A percentile compares a stretch with the other conserved stretches of the same genome.
These are phyloP conservation scores for Uria lomvia DNA, from an alignment of 2,113 vertebrate genomes.

Conservation along the genomic window DNA sequence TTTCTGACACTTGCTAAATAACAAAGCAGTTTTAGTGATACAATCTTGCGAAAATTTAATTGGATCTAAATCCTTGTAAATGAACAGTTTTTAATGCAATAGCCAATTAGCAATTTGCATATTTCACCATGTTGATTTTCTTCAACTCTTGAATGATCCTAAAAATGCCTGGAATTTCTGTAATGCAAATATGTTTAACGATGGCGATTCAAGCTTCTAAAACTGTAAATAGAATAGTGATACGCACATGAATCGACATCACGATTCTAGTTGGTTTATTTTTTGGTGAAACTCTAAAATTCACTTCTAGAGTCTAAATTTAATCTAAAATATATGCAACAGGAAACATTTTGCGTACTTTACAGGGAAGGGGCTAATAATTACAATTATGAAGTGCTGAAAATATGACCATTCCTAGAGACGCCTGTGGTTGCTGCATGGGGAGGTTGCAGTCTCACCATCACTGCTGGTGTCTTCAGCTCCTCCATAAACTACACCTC, in stretches of 20 bases:
- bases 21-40: slow-evolving; percentile 26
- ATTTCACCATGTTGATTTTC: slow-evolving; percentile 21
- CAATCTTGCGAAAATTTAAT: slow-evolving; percentile 59
- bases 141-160: neutral
- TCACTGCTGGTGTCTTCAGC: neutral
- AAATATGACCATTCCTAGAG: neutral
- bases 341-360: neutral
- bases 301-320: neutral
- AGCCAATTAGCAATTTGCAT: slow-evolving; percentile 35
- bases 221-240: neutral
- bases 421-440: neutral
- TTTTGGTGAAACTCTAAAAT: neutral
- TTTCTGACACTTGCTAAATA: slow-evolving; percentile 39
- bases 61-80: slow-evolving; percentile 61
- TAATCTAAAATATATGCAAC: neutral
- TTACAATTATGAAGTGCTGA: neutral
- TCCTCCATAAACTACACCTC: neutral
- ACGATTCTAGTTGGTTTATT: neutral
- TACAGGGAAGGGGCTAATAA: neutral
- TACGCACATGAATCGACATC: neutral
- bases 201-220: neutral
- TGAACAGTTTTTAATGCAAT: slow-evolving; percentile 47
- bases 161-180: neutral
- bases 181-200: neutral
- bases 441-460: neutral